Percentiles rank a stretch among this genome's conserved stretches.
phyloP scores from a whole-genome alignment of 2,888 invertebrate genomes.

The Chelonus formosanus region DNA sequence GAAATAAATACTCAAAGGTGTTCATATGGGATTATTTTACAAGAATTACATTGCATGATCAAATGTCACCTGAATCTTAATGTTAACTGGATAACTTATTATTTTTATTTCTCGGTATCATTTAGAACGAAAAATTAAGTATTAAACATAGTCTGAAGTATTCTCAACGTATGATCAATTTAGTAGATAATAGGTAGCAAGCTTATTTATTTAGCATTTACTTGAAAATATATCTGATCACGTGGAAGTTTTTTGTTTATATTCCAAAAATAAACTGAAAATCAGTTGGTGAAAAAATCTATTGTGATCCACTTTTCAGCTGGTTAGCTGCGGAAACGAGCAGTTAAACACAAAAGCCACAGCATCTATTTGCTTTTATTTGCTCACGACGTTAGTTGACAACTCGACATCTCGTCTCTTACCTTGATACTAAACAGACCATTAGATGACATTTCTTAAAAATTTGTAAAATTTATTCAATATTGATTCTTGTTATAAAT shows the following conservation, averaged over 20 bases:
- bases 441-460: background rate
- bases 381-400: constrained; percentile 26
- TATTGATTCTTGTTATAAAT: background rate
- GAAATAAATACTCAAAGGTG: too few relatives aligned
- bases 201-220: too few relatives aligned
- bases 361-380: constrained; percentile 18
- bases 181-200: too few relatives aligned
- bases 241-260: background rate
- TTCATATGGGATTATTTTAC: too few relatives aligned
- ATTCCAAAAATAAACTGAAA: constrained; percentile 1
- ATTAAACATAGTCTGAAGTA: too few relatives aligned
- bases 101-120: too few relatives aligned
- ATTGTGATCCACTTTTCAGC: constrained; percentile 29
- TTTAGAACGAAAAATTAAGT: too few relatives aligned
- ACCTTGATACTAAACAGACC: constrained; percentile 26
- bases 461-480: background rate
- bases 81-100: too few relatives aligned
- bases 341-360: constrained; percentile 34
- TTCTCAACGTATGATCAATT: too few relatives aligned
- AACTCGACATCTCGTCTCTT: constrained; percentile 25
- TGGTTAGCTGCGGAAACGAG: constrained; percentile 32
- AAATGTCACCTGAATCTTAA: too few relatives aligned
- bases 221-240: too few relatives aligned
- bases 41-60: too few relatives aligned
- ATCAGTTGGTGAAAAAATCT: constrained; percentile 17